Conservation (phyloP, 2,113 vertebrate species). For the Atractosteus spatula region DNA sequence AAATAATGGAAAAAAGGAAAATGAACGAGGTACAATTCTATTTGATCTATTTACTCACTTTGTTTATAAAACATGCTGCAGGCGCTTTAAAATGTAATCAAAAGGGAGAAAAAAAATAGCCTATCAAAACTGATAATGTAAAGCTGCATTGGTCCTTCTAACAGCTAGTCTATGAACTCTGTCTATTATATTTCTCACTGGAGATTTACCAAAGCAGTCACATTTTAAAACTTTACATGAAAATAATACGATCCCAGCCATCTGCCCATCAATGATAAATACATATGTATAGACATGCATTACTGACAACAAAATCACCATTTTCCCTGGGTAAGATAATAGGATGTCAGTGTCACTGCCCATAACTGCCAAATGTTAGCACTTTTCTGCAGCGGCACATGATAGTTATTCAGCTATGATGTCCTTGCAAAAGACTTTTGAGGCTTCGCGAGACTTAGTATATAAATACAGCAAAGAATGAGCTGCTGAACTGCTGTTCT, state of each 20-base stretch:
- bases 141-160: conserved; percentile 21
- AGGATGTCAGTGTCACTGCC: conserved; percentile 45
- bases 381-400: conserved; percentile 60
- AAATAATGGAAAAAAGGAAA: no score
- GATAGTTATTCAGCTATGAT: conserved; percentile 51
- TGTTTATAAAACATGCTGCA: no score
- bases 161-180: conserved; percentile 34
- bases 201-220: conserved; percentile 36
- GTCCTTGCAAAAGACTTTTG: conserved; percentile 26
- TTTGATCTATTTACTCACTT: no score
- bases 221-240: conserved; percentile 37
- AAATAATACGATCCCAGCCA: conserved; percentile 46
- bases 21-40: no score
- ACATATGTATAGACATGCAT: conserved; percentile 43
- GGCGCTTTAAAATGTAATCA: no score
- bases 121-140: no score
- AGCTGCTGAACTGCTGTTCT: no score
- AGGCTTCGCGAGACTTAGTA: no score
- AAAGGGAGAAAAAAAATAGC: no score
- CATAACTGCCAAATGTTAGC: conserved; percentile 48
- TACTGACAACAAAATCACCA: conserved; percentile 41
- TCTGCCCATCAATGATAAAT: conserved; percentile 48
- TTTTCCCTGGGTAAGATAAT: conserved; percentile 44
- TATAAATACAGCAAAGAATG: no score
- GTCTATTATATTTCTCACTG: conserved; percentile 38